A percentile compares a stretch with the other conserved stretches of the same genome.
Conservation (phyloP, 2,888 invertebrate genomes). For the Malthinus flaveolus region DNA sequence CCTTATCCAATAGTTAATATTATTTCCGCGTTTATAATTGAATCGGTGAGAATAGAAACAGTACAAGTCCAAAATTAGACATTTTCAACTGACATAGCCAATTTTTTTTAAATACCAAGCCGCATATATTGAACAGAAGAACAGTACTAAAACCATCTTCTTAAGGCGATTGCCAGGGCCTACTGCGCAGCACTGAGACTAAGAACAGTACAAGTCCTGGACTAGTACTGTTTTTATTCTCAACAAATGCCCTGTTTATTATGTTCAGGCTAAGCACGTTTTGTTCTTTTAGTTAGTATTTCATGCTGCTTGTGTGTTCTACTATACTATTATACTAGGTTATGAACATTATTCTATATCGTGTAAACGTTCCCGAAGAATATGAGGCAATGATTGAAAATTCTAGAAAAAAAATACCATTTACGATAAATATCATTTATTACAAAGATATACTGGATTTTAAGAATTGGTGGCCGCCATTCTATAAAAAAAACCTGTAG, state of each 20-base stretch:
- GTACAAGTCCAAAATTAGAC: slow-evolving; percentile 4
- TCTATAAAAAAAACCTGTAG: slow-evolving; percentile 7
- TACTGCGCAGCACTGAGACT: neutral
- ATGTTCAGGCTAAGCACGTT: too few relatives aligned
- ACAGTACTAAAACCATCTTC: too few relatives aligned
- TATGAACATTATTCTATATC: too few relatives aligned
- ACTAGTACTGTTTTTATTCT: slow-evolving; percentile 11
- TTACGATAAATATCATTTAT: neutral
- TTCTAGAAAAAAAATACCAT: neutral
- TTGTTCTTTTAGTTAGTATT: too few relatives aligned
- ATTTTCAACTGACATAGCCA: neutral
- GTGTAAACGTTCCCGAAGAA: slow-evolving; percentile 6
- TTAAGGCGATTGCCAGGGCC: too few relatives aligned
- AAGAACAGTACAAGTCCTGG: slow-evolving; percentile 1
- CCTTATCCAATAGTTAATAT: too few relatives aligned
- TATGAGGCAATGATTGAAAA: slow-evolving; percentile 4
- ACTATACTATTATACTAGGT: too few relatives aligned
- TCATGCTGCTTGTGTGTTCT: too few relatives aligned
- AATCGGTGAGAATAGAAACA: slow-evolving; percentile 11
- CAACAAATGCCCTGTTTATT: too few relatives aligned
- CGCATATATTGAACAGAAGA: too few relatives aligned
- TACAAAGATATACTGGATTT: slow-evolving; percentile 7
- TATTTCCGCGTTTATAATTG: too few relatives aligned
- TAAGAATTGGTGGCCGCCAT: slow-evolving; percentile 7
- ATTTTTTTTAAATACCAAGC: neutral